Percentiles rank a stretch among this genome's conserved stretches.
phyloP scores from a whole-genome alignment of 2,113 vertebrate genomes.

The Pan troglodytes region DNA sequence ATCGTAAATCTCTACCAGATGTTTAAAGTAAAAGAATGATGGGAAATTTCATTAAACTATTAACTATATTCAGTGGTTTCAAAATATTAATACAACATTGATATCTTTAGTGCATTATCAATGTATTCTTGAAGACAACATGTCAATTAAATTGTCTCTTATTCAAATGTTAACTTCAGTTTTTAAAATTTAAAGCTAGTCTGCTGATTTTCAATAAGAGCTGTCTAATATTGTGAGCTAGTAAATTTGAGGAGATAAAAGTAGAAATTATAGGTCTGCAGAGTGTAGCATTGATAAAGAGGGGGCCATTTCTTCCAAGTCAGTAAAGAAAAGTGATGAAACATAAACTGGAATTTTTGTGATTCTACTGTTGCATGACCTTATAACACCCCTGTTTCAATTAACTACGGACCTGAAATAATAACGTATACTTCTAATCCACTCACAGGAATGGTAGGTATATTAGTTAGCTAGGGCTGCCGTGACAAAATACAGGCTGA shows the following conservation, averaged over 20 bases:
- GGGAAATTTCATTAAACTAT: neutral
- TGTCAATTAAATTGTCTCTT: constrained; percentile 50
- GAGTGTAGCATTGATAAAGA: neutral
- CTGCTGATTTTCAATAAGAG: neutral
- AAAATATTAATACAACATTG: constrained; percentile 65
- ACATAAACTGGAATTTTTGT: neutral
- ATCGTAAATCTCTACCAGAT: neutral
- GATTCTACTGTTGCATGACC: neutral
- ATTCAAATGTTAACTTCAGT: constrained; percentile 29
- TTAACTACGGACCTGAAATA: neutral
- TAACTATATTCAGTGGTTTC: constrained; percentile 33
- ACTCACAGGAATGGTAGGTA: neutral
- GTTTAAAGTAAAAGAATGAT: constrained; percentile 36
- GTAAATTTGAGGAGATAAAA: neutral
- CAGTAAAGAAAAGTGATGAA: neutral
- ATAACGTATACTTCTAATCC: neutral
- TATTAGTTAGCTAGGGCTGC: neutral
- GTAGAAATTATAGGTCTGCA: neutral
- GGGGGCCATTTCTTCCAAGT: neutral
- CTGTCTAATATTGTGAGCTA: neutral
- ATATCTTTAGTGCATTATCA: constrained; percentile 20
- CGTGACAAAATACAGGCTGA: neutral
- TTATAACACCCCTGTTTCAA: neutral
- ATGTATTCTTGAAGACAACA: constrained; percentile 42
- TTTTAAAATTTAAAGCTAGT: constrained; percentile 37